Conservation (phyloP, 1,140 invertebrate species). For the Rhizoglyphus robini region DNA sequence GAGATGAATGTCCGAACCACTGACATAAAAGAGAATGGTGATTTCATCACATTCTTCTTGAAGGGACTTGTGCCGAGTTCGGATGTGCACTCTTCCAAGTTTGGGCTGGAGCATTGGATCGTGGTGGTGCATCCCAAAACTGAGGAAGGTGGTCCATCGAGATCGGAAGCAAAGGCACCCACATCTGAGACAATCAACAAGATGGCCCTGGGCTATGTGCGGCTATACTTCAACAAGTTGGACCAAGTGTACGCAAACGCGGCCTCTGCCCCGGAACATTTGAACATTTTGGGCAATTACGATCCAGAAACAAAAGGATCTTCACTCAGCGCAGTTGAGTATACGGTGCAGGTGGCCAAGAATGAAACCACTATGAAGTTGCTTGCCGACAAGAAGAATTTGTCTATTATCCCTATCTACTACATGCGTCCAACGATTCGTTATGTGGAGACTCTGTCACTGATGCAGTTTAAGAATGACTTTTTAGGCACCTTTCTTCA, state of each 20-base stretch:
- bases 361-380: neutral
- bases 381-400: neutral
- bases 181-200: too few relatives aligned
- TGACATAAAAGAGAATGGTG: neutral
- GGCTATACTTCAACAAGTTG: neutral
- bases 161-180: too few relatives aligned
- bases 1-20: neutral
- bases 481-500: neutral
- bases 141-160: too few relatives aligned
- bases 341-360: neutral
- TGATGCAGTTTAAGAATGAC: neutral
- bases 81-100: neutral
- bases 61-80: neutral
- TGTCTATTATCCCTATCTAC: neutral
- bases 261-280: neutral
- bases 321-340: neutral
- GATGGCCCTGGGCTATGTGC: neutral
- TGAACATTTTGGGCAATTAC: neutral
- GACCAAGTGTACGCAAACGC: neutral
- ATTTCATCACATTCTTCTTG: neutral
- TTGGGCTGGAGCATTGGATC: neutral
- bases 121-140: neutral
- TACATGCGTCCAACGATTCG: constrained; percentile 8
- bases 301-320: neutral
- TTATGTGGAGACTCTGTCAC: neutral